A percentile compares a stretch with the other conserved stretches of the same genome.
phyloP scores from a whole-genome alignment of 2,797 vertebrate species.

The Monodelphis domestica region DNA sequence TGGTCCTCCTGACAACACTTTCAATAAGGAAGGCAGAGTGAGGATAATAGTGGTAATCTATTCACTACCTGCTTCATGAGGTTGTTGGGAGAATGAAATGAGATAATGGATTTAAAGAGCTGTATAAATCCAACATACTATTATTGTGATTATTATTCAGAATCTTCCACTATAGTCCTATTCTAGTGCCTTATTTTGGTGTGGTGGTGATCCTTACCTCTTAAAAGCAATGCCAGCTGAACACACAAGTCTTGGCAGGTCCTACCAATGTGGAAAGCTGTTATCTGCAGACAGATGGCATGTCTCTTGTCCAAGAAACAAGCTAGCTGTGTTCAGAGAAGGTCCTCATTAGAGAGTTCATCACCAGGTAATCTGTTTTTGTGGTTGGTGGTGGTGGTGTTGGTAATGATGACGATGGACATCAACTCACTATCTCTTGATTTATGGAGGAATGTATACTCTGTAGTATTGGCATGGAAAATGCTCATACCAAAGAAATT shows the following conservation, averaged over 20 bases:
- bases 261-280: not conserved
- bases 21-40: not conserved
- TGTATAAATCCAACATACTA: not conserved
- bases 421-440: not conserved
- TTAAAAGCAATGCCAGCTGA: not conserved
- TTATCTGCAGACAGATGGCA: not conserved
- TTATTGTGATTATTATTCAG: not conserved
- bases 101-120: not conserved
- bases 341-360: not conserved
- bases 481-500: not conserved
- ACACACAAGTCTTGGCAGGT: not conserved
- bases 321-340: not conserved
- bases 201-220: not conserved
- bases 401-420: not conserved
- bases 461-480: not conserved
- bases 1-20: not conserved
- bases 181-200: not conserved
- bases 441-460: not conserved
- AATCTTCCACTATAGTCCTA: not conserved
- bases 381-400: not conserved
- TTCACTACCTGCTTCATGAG: not conserved
- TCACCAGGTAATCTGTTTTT: not conserved
- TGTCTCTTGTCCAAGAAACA: not conserved
- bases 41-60: not conserved
- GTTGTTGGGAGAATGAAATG: not conserved